Base-by-base conservation (phyloP, 2,797 vertebrate species). In the Chaetophractus vellerosus region DNA sequence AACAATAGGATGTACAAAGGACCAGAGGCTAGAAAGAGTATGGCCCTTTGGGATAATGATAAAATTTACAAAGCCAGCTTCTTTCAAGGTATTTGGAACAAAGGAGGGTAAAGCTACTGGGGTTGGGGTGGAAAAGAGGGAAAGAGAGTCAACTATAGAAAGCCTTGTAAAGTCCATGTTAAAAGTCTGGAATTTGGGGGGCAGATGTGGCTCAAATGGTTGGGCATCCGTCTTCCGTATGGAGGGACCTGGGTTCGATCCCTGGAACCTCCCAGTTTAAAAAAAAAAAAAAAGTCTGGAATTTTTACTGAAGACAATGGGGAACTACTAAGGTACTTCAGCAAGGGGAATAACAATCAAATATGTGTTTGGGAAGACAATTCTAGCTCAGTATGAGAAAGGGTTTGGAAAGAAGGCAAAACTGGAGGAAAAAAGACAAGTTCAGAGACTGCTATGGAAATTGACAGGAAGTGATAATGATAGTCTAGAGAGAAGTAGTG, bases 371-470 rank as follows among this genome's bases (percentile, higher is more conserved):
- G 24, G 21, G 33, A 83, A 89, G 24, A 41, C 21, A 88, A 85
- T 26, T n/a, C 61, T 50, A 75, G 45, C 21, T 89, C 64, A 90
- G 9, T 5, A 83, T 6, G 50, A 23, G 21, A 61, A 90, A 89
- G 15, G 19, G 50, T 81, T 93, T 74, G 85, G 2, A 81, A 88
- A 93, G 69, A 91, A 79, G 38, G 80, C 36, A 85, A 76, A 88
- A 89, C 28, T 28, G 28, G 10, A 91, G 14, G 48, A 87, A 90
- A 90, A 74, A 88, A 64, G 38, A 88, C 24, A 31, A 64, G 45
- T 75, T 66, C 66, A 21, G 59, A 12, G n/a, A 69, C 48, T 92
- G 24, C 50, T 95, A 19, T 55, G 78, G 50, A 14, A 45, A 50
- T 12, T 63, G 41, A 41, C 12, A 61, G 75, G 23, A 84, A 59